These are phyloP conservation scores for Psilopsiagon aurifrons DNA, from an alignment of 2,113 vertebrate genomes.

Conservation along the genomic window DNA sequence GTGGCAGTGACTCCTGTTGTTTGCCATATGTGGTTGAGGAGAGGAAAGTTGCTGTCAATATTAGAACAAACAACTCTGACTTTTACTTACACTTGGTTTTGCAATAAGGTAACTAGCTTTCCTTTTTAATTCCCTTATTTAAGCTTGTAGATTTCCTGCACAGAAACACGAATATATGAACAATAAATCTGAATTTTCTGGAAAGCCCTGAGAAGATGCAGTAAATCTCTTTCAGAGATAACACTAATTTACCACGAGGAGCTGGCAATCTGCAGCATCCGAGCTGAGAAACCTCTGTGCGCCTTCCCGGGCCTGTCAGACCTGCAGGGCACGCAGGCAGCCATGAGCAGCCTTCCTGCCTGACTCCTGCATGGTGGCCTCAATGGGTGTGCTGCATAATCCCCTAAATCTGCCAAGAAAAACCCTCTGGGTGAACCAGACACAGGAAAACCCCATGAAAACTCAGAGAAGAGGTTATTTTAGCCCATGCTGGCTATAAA, in stretches of 20 bases:
- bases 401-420: not conserved
- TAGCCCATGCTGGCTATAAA: not conserved
- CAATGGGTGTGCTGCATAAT: not conserved
- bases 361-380: not conserved
- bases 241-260: not conserved
- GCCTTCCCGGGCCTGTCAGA: not conserved
- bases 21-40: not conserved
- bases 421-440: not conserved
- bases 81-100: constrained; percentile 1
- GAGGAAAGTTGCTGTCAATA: not conserved
- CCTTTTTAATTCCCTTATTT: not conserved
- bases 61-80: not conserved
- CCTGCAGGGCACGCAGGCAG: not conserved
- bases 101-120: not conserved
- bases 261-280: not conserved
- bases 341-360: not conserved
- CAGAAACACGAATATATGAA: not conserved
- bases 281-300: not conserved
- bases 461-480: not conserved
- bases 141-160: not conserved
- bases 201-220: not conserved
- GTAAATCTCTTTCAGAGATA: not conserved
- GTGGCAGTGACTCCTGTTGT: not conserved
- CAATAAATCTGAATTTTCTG: not conserved
- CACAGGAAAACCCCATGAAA: not conserved